Conservation (phyloP, 2,888 invertebrate species). For the Epicampocera succincta region DNA sequence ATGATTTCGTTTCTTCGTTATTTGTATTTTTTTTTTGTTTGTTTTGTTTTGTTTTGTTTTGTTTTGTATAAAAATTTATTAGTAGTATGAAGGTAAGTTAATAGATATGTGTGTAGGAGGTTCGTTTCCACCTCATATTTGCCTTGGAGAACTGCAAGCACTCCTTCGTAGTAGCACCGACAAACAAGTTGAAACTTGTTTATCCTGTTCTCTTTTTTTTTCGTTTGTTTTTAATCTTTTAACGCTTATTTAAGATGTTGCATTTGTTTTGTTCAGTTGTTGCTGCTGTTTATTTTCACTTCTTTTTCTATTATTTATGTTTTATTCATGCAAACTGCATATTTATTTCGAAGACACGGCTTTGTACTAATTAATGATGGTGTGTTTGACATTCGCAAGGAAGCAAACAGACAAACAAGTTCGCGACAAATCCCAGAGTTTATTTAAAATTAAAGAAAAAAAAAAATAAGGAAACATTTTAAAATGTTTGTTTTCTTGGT, state of each 20-base stretch:
- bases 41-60: too few relatives aligned
- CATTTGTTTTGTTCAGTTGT: conserved; percentile 23
- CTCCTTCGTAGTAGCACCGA: background rate
- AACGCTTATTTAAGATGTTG: conserved; percentile 61
- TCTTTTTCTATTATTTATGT: conserved; percentile 17
- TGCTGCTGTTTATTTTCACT: conserved; percentile 18
- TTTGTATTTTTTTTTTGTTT: too few relatives aligned
- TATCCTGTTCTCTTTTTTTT: conserved; percentile 2
- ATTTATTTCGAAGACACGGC: conserved; percentile 44
- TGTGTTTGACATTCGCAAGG: conserved; percentile 49
- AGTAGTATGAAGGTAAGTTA: too few relatives aligned
- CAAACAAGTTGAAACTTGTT: conserved; percentile 4
- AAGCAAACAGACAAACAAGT: conserved; percentile 14
- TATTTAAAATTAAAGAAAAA: conserved; percentile 21
- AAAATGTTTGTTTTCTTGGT: background rate
- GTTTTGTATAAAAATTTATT: too few relatives aligned
- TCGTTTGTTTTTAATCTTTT: conserved; percentile 62
- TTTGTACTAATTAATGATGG: conserved; percentile 61
- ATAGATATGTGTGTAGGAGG: background rate
- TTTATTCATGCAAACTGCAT: conserved; percentile 42
- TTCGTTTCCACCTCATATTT: background rate
- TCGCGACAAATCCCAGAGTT: background rate
- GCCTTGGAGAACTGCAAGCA: conserved; percentile 4
- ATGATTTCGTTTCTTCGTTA: too few relatives aligned
- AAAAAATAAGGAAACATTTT: conserved; percentile 3